phyloP scores from a whole-genome alignment of 1,140 invertebrate genomes.

The Drosophila repleta region DNA sequence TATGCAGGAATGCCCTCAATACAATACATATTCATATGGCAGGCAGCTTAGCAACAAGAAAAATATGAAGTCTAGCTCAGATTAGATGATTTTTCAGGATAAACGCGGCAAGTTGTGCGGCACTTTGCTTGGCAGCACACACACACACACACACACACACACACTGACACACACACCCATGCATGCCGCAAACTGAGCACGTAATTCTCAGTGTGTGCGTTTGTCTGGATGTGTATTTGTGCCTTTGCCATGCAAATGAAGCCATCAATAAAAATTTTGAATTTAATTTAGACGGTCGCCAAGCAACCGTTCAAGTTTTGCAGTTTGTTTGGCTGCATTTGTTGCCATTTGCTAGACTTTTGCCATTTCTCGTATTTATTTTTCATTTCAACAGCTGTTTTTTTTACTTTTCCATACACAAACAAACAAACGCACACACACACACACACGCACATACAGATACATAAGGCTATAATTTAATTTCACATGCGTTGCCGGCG shows the following conservation, averaged over 20 bases:
- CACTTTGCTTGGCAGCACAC: conserved; percentile 36
- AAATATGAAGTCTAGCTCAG: conserved; percentile 80
- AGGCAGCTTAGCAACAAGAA: conserved; percentile 75
- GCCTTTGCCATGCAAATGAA: conserved; percentile 66
- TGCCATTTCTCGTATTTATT: conserved; percentile 47
- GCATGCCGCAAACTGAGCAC: conserved; percentile 12
- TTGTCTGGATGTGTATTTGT: conserved; percentile 20
- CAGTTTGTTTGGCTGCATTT: conserved; percentile 48
- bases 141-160: conserved; percentile 12
- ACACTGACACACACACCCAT: background rate
- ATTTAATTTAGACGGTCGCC: conserved; percentile 51
- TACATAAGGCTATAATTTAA: conserved; percentile 61
- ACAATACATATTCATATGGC: conserved; percentile 65
- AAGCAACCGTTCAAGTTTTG: conserved; percentile 49
- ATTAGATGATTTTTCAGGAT: conserved; percentile 82
- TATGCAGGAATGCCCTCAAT: conserved; percentile 14
- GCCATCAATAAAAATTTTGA: conserved; percentile 69
- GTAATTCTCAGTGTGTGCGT: conserved; percentile 2
- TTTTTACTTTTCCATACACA: conserved; percentile 27
- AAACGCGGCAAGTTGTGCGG: conserved; percentile 60
- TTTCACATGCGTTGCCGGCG: conserved; percentile 68
- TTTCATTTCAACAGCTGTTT: conserved; percentile 71
- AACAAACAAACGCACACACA: conserved; percentile 28
- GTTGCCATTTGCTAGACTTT: conserved; percentile 29
- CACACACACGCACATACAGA: conserved; percentile 31